Conservation (phyloP, 2,888 invertebrate species). For the Drosophila borborema region DNA sequence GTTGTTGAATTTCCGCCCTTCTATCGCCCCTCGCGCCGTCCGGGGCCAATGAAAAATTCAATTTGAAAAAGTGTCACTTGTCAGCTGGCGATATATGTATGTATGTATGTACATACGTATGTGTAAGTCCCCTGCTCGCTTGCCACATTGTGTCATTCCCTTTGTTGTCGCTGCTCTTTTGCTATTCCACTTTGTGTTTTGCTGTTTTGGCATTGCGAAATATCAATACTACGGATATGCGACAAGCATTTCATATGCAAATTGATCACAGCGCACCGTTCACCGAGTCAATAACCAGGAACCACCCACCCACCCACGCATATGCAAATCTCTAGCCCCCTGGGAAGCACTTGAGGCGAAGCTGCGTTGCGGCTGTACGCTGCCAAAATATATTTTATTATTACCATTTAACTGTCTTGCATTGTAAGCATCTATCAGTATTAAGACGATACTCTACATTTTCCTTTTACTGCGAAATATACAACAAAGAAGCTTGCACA, state of each 20-base stretch:
- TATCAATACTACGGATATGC: constrained; percentile 50
- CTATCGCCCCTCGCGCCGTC: constrained; percentile 6
- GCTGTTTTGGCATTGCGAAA: constrained; percentile 58
- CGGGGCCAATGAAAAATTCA: constrained; percentile 63
- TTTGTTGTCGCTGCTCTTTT: constrained; percentile 55
- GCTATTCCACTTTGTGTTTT: constrained; percentile 47
- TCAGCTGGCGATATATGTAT: constrained; percentile 57
- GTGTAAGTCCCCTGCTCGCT: constrained; percentile 15
- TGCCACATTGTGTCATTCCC: constrained; percentile 48
- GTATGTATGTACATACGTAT: constrained; percentile 18
- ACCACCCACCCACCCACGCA: constrained; percentile 24
- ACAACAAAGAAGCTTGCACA: too few relatives aligned
- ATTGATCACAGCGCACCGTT: constrained; percentile 58
- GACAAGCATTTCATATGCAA: constrained; percentile 68
- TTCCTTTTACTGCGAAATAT: not conserved
- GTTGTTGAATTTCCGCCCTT: constrained; percentile 31
- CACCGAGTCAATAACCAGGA: constrained; percentile 50
- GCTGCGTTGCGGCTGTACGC: not conserved
- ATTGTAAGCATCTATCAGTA: not conserved
- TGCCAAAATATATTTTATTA: constrained; percentile 8
- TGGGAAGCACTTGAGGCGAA: constrained; percentile 7
- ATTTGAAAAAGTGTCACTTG: constrained; percentile 79
- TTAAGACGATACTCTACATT: not conserved
- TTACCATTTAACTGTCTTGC: constrained; percentile 6
- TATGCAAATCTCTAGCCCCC: constrained; percentile 49